Evolutionary conservation across 1,140 invertebrate species (phyloP).

Genomic region (Rhizoglyphus robini): DNA sequence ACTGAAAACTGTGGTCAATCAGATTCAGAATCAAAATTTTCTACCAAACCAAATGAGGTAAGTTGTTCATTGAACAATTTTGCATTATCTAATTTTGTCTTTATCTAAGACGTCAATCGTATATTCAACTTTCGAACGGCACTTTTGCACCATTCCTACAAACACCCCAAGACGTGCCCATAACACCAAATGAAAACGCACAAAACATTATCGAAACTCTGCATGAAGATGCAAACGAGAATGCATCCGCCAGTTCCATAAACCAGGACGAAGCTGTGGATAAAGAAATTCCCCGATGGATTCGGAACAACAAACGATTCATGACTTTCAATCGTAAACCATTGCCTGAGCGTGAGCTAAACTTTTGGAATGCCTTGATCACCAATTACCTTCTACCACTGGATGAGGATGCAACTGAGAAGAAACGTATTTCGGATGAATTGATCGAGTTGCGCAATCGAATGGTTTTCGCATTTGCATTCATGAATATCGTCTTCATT

Average conservation of each 20-base stretch:
- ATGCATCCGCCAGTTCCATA: constrained; percentile 15
- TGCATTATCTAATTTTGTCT: not conserved
- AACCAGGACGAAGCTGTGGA: constrained; percentile 28
- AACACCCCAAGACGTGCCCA: not conserved
- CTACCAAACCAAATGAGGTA: not conserved
- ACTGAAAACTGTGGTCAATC: not conserved
- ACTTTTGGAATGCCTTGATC: constrained; percentile 4
- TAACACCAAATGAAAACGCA: not conserved
- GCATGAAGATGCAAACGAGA: not conserved
- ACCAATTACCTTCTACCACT: not conserved
- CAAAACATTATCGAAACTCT: not conserved
- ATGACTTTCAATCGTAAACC: constrained; percentile 38
- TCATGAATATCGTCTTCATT: not conserved
- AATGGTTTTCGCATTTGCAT: not conserved
- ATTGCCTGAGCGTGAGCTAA: constrained; percentile 58
- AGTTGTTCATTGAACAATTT: not conserved
- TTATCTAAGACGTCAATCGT: not conserved
- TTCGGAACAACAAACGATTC: constrained; percentile 35
- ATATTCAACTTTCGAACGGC: not conserved
- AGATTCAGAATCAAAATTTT: not conserved
- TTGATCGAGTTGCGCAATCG: not conserved
- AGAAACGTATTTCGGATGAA: not conserved
- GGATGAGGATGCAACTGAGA: not conserved
- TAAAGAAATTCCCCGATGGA: constrained; percentile 63
- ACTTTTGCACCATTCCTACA: not conserved